These are phyloP conservation scores for Eupithecia dodoneata DNA, from an alignment of 2,888 invertebrate genomes.

Conservation along the genomic window DNA sequence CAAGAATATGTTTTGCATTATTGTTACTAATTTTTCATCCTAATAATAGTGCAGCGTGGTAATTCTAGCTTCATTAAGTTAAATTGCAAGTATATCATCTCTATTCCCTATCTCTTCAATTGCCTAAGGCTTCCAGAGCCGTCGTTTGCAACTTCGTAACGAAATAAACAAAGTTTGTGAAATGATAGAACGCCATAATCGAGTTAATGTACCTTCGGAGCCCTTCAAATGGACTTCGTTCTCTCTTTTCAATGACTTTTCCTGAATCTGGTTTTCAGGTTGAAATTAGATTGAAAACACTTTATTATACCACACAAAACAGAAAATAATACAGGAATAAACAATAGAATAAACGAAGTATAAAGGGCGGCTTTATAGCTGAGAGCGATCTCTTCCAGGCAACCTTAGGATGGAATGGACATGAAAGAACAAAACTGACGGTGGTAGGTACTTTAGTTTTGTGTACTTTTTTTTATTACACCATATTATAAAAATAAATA, in stretches of 20 bases:
- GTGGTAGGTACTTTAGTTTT: too few species aligned
- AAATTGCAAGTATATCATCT: slow-evolving; percentile 16
- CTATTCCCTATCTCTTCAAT: slow-evolving; percentile 10
- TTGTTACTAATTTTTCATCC: too few species aligned
- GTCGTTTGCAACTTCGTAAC: slow-evolving; percentile 41
- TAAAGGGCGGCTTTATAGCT: too few species aligned
- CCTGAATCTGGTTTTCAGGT: neutral
- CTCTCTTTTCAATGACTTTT: slow-evolving; percentile 37
- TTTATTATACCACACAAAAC: neutral
- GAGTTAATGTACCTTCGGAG: slow-evolving; percentile 38
- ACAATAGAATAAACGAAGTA: too few species aligned
- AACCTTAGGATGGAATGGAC: too few species aligned
- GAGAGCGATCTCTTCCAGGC: too few species aligned
- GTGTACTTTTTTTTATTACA: too few species aligned
- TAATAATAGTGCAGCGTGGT: neutral
- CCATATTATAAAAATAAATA: too few species aligned
- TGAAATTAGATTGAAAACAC: neutral
- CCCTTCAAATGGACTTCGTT: slow-evolving; percentile 35
- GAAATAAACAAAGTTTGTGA: slow-evolving; percentile 42
- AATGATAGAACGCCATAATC: slow-evolving; percentile 45
- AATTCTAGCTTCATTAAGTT: neutral
- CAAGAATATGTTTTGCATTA: too few species aligned
- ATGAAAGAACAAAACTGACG: too few species aligned
- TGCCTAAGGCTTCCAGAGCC: slow-evolving; percentile 10
- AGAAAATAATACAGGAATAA: too few species aligned